Conservation (phyloP, 2,888 invertebrate species). For the Microctonus brassicae region DNA sequence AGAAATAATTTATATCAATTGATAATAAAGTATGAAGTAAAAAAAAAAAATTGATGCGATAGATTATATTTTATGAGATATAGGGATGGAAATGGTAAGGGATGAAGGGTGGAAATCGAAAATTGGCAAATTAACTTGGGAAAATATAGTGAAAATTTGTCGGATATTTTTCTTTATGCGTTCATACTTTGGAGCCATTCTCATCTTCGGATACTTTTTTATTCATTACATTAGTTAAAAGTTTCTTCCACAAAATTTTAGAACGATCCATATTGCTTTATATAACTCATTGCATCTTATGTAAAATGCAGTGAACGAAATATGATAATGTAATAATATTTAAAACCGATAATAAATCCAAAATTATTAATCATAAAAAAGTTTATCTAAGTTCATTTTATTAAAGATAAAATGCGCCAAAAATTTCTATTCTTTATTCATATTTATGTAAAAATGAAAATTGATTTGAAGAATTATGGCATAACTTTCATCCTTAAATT, state of each 20-base stretch:
- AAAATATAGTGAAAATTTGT: background rate
- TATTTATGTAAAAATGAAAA: no score
- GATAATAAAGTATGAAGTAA: background rate
- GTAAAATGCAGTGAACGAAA: background rate
- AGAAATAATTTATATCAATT: background rate
- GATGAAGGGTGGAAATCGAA: background rate
- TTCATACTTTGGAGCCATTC: background rate
- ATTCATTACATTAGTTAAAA: background rate
- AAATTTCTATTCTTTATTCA: no score
- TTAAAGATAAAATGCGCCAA: no score
- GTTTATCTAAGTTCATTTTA: no score
- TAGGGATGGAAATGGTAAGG: background rate
- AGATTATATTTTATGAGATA: background rate
- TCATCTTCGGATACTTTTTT: background rate
- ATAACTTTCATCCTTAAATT: no score
- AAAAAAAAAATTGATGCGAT: constrained; percentile 13
- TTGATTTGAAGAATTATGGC: no score
- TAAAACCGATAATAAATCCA: background rate
- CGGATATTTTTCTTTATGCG: background rate
- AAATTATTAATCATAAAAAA: background rate
- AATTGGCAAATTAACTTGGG: background rate
- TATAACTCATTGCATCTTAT: no score
- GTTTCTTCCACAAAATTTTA: background rate
- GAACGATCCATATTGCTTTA: no score
- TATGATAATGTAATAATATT: background rate